Evolutionary conservation across 64 coral and sea anemone species (phyloP), one percentile per base, ranked within the genome.

Genomic region (Montipora capricornis): DNA sequence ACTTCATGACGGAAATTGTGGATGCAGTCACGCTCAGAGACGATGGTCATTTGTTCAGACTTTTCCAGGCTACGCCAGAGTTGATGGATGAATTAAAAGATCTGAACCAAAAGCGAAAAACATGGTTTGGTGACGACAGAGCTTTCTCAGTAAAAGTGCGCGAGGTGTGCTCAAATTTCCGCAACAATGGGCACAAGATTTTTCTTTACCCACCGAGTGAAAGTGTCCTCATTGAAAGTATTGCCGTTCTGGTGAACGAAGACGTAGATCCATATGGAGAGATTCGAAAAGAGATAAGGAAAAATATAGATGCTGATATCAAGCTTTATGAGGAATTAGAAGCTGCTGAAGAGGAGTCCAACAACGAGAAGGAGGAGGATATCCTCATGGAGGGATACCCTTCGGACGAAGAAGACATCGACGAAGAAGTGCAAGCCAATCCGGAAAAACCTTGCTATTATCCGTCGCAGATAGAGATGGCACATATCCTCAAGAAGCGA

Each of bases 401-500:
- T 57, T 58, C 52, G 7, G 84, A 93, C 22, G 82, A 78, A 69
- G 83, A 92, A 70, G 90, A 85, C 53, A 19, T 87, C 88, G 76
- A 81, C 24, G 62, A 73, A 48, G 19, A 51, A 19, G 44, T 88
- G 4, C 76, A 83, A 45, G 10, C 58, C 2, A 83, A 76, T n/a
- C 68, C 92, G 46, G 76, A 69, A 4, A 94, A 81, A 16, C 78
- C 92, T 16, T 94, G 92, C 68, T 94, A 94, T 74, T 94, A 89
- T 88, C 92, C 92, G 8, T 73, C 92, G 45, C 92, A 94, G 48
- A 94, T 71, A 81, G 92, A 94, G 44, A 94, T 94, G 92, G 92
- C 82, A 78, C 61, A 26, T 12, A 89, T 94, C 15, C 52, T 94
- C 4, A 94, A 94, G 50, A 76, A 57, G 52, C 52, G 52, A 10